These are phyloP conservation scores for Xiphophorus couchianus DNA, from an alignment of 2,113 vertebrate species.

Conservation along the genomic window DNA sequence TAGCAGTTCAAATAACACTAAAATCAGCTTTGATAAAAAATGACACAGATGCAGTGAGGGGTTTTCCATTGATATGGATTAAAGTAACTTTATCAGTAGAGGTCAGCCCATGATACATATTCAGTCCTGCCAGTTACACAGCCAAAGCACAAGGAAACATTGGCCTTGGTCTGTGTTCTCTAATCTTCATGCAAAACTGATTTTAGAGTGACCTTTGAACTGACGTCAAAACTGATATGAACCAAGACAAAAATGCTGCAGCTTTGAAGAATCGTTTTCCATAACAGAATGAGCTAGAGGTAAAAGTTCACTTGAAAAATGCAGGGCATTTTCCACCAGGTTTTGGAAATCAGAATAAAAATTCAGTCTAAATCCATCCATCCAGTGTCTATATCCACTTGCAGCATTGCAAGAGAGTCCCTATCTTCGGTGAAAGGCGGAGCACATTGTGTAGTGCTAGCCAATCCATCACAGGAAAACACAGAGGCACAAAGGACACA, in stretches of 20 bases:
- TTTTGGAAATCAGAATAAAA: not conserved
- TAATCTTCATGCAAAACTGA: slow-evolving; percentile 44
- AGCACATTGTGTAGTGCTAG: not conserved
- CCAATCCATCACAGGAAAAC: not conserved
- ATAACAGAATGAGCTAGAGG: slow-evolving; percentile 1
- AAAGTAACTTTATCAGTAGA: slow-evolving; percentile 29
- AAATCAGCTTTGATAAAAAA: slow-evolving; percentile 43
- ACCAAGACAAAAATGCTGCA: slow-evolving; percentile 10
- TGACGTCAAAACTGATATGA: slow-evolving; percentile 20
- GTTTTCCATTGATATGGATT: slow-evolving; percentile 36
- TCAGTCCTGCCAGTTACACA: slow-evolving; percentile 36
- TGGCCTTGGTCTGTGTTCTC: slow-evolving; percentile 21
- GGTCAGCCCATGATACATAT: slow-evolving; percentile 48
- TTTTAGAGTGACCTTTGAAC: slow-evolving; percentile 33
- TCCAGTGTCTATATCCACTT: not conserved
- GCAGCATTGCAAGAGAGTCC: not conserved
- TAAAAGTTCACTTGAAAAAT: not conserved
- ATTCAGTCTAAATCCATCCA: not conserved
- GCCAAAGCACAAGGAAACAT: slow-evolving; percentile 52
- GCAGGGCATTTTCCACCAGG: not conserved
- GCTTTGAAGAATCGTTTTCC: not conserved
- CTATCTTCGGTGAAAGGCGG: not conserved
- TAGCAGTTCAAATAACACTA: slow-evolving; percentile 31
- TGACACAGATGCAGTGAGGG: slow-evolving; percentile 3
- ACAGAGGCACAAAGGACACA: not conserved